Evolutionary conservation across 1,140 invertebrate species (phyloP).

Genomic region (Lamellibrachia luymesi): DNA sequence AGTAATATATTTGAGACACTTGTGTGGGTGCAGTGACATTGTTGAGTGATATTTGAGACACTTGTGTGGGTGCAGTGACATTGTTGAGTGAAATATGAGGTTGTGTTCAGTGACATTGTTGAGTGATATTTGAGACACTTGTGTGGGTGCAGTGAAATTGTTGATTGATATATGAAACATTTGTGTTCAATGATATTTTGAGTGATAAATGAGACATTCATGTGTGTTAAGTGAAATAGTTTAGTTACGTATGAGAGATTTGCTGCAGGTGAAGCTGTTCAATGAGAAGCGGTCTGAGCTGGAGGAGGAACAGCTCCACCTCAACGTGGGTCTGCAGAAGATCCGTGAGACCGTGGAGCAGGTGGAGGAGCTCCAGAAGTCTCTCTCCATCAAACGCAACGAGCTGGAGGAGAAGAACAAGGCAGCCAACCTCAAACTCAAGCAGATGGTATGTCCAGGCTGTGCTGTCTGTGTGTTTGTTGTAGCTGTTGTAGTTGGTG

Average conservation of each 20-base stretch:
- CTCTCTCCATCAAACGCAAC: conserved; percentile 86
- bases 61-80: not conserved
- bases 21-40: too few relatives aligned
- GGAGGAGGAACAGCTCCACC: conserved; percentile 97
- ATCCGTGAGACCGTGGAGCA: conserved; percentile 99
- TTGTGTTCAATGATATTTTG: too few relatives aligned
- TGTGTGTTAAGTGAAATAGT: too few relatives aligned
- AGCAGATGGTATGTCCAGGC: conserved; percentile 78
- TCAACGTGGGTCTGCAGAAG: conserved; percentile 97
- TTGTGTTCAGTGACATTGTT: not conserved
- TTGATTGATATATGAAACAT: too few relatives aligned
- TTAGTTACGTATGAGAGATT: too few relatives aligned
- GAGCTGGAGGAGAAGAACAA: conserved; percentile 98
- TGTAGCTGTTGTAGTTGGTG: too few relatives aligned
- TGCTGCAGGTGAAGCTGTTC: conserved; percentile 78
- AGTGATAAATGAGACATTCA: too few relatives aligned
- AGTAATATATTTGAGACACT: too few relatives aligned
- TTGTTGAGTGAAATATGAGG: not conserved
- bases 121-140: too few relatives aligned
- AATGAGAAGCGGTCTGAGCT: conserved; percentile 96
- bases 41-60: too few relatives aligned
- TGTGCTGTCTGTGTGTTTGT: not conserved
- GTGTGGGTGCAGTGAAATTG: too few relatives aligned
- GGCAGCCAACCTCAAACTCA: conserved; percentile 95
- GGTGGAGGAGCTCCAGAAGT: conserved; percentile 99